Evolutionary conservation across 2,113 vertebrate genomes (phyloP), one percentile per base, ranked within the genome.

Genomic region (Gnathonemus longibarbis): DNA sequence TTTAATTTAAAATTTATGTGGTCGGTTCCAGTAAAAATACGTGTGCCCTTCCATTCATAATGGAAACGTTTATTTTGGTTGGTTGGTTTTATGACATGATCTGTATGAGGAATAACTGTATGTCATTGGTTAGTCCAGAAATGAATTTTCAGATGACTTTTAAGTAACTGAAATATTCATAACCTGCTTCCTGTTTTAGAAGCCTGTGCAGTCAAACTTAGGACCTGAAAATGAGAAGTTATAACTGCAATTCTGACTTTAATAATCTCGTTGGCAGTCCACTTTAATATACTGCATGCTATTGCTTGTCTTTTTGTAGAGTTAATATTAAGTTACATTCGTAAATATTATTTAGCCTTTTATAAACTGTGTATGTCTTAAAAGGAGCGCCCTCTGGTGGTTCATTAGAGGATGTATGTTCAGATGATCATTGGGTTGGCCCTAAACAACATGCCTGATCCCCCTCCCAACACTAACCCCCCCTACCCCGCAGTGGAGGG

Each of bases 401-500:
- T 11, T 1, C 5, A 11, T 74, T 80, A 80, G 74, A 39, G 70
- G 27, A 39, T 27, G 62, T 27, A 27, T 66, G 31, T 39, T 77
- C 15, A 77, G 70, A 39, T 77, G 70, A 17, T 6, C 9, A 1
- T 74, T 39, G 13, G 35, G 0, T 39, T 39, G 4, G 62, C 62
- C 62, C 62, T 70, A 27, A 70, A 70, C 1, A 70, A 70, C 1
- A 70, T 70, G 62, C 10, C 62, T 70, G 62, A 70, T 1, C 3
- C 10, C 62, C 10, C 58, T 27, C 1, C 3, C n/a, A n/a, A 9
- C 58, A 10, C 24, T 27, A 66, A 27, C n/a, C 62, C 3, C 9
- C 10, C 10, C 45, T 27, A 15, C 11, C 31, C 53, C 31, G 0
- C 94, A 98, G 97, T 98, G 97, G 97, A 98, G 97, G 94, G 97